phyloP scores from a whole-genome alignment of 2,113 vertebrate species.

The Casuarius casuarius region DNA sequence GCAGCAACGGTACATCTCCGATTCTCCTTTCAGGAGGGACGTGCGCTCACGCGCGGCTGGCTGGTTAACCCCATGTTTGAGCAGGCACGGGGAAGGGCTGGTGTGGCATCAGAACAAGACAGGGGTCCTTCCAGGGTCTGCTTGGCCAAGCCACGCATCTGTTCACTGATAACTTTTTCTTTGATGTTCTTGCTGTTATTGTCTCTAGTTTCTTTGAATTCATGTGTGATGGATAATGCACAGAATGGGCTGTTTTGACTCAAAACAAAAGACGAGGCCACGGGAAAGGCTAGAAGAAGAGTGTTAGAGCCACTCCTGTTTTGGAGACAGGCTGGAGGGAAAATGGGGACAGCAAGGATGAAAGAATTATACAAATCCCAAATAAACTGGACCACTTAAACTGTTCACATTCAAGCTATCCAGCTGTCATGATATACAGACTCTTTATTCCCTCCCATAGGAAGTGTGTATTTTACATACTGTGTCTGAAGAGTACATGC shows the following conservation, averaged over 20 bases:
- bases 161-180: background rate
- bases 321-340: background rate
- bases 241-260: background rate
- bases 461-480: background rate
- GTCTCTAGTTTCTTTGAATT: background rate
- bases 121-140: background rate
- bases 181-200: background rate
- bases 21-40: background rate
- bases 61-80: fast-evolving
- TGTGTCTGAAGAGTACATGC: background rate
- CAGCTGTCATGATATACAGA: background rate
- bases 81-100: background rate
- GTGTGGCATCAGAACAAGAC: background rate
- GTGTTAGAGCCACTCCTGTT: background rate
- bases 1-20: fast-evolving
- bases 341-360: background rate
- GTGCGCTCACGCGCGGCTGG: background rate
- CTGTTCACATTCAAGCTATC: background rate
- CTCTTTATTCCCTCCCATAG: background rate
- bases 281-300: background rate
- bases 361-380: background rate
- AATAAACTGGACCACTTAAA: background rate
- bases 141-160: background rate
- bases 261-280: background rate
- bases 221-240: background rate